These are phyloP conservation scores for Lepus townsendii DNA, from an alignment of 2,797 vertebrate genomes.

Conservation along the genomic window DNA sequence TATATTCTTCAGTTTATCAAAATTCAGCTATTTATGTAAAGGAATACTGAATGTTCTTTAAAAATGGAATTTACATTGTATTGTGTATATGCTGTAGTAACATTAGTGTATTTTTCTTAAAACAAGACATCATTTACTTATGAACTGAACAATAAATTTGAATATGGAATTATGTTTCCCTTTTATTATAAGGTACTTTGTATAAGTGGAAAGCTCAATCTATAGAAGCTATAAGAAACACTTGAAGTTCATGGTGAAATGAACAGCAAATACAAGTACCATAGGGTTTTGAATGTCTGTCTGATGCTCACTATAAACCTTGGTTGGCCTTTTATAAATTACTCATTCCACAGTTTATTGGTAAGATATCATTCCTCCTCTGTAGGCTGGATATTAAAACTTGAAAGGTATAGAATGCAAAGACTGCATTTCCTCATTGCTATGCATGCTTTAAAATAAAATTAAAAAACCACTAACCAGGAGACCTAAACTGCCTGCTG, in stretches of 20 bases:
- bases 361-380: background rate
- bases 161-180: background rate
- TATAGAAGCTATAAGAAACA: background rate
- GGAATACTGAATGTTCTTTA: background rate
- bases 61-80: background rate
- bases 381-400: slow-evolving; percentile 12
- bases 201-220: background rate
- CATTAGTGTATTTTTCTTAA: background rate
- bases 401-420: background rate
- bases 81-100: background rate
- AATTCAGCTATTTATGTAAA: slow-evolving; percentile 23
- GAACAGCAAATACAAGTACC: background rate
- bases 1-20: background rate
- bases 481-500: slow-evolving; percentile 63
- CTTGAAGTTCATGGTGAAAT: background rate
- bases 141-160: background rate
- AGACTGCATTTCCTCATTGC: background rate
- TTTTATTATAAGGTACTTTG: background rate
- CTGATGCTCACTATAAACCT: background rate
- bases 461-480: slow-evolving; percentile 19
- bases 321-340: slow-evolving; percentile 2
- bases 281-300: background rate
- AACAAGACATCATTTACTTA: background rate
- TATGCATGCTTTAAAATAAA: background rate
- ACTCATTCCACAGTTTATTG: background rate